These are phyloP conservation scores for Amblyopsis rosae DNA, from an alignment of 2,113 vertebrate genomes.

Conservation along the genomic window DNA sequence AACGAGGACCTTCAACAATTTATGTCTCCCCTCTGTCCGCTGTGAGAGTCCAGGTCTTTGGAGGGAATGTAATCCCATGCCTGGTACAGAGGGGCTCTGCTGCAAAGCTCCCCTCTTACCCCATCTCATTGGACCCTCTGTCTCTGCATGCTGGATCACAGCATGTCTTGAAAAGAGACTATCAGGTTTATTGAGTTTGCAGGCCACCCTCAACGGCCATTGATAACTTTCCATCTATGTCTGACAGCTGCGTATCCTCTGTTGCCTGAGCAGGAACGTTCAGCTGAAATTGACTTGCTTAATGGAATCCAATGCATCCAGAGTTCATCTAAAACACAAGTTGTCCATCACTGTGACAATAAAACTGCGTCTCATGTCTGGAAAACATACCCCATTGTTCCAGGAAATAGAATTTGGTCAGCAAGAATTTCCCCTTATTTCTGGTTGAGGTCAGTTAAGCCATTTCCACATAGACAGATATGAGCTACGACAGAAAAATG, in stretches of 20 bases:
- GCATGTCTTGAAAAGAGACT: conserved; percentile 35
- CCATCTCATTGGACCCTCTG: conserved; percentile 17
- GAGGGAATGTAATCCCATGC: conserved; percentile 50
- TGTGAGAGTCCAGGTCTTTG: conserved; percentile 54
- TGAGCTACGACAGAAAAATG: too few relatives aligned
- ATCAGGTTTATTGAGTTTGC: conserved; percentile 29
- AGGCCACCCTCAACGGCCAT: conserved; percentile 8
- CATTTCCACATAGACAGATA: too few relatives aligned
- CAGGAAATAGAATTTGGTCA: conserved; percentile 4
- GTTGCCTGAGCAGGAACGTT: conserved; percentile 22
- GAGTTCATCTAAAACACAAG: background rate
- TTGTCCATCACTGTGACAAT: conserved; percentile 25
- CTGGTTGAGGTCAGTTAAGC: too few relatives aligned
- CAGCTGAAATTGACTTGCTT: conserved; percentile 22
- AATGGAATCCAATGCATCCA: conserved; percentile 4
- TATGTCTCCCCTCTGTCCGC: conserved; percentile 37
- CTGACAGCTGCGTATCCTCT: conserved; percentile 34
- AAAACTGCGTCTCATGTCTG: conserved; percentile 1
- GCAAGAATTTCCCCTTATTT: too few relatives aligned
- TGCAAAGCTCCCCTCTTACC: conserved; percentile 40
- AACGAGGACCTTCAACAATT: conserved; percentile 48
- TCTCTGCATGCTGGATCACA: conserved; percentile 31
- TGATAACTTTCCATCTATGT: conserved; percentile 30
- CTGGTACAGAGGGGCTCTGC: conserved; percentile 33
- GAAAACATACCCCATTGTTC: conserved; percentile 6